A percentile compares a stretch with the other conserved stretches of the same genome.
These are phyloP conservation scores for Trogon surrucura DNA, from an alignment of 2,113 vertebrate species.

Conservation along the genomic window DNA sequence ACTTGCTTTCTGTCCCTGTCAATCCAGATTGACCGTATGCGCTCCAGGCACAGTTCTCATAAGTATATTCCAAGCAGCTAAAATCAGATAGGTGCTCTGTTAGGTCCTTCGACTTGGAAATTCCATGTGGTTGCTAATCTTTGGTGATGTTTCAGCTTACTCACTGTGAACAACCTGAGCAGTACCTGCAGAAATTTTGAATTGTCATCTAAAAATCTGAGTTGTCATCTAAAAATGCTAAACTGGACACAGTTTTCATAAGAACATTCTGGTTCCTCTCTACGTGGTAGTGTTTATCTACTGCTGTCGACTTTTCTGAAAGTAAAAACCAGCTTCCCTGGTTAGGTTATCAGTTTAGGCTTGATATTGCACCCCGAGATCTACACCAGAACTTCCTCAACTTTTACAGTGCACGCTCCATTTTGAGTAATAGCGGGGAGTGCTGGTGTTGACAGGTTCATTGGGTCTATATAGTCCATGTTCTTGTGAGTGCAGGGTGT, in stretches of 20 bases:
- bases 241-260: background rate
- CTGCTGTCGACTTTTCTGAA: background rate
- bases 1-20: background rate
- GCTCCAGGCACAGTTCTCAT: background rate
- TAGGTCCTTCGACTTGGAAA: background rate
- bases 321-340: background rate
- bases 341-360: background rate
- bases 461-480: fast-evolving
- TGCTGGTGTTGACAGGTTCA: background rate
- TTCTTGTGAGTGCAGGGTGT: background rate
- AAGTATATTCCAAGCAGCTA: background rate
- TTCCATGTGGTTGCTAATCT: fast-evolving
- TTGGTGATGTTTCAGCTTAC: background rate
- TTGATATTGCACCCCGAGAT: background rate
- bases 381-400: background rate
- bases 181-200: background rate
- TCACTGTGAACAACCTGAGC: background rate
- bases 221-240: background rate
- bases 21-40: background rate
- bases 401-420: background rate
- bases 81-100: background rate
- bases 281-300: background rate
- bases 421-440: background rate
- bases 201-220: background rate
- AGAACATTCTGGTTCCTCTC: background rate